Percentiles rank a stretch among this genome's conserved stretches.
phyloP scores from a whole-genome alignment of 2,888 invertebrate species.

The Spodoptera littoralis region DNA sequence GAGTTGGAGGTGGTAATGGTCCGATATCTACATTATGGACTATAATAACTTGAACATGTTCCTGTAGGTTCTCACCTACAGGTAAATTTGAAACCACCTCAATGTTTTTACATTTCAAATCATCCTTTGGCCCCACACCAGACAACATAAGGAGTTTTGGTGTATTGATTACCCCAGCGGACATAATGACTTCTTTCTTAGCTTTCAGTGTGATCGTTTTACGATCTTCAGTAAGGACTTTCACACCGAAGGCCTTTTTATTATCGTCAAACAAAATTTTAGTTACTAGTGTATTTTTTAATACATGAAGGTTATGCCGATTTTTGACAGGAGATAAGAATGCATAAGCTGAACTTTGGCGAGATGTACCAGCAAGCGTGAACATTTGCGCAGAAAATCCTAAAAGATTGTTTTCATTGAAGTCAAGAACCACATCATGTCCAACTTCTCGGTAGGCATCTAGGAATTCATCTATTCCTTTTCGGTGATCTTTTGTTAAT shows the following conservation, averaged over 20 bases:
- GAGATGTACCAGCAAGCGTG: constrained; percentile 51
- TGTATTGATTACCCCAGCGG: constrained; percentile 67
- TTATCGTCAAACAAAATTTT: constrained; percentile 59
- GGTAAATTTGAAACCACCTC: constrained; percentile 44
- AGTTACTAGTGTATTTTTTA: constrained; percentile 62
- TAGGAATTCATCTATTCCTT: constrained; percentile 12
- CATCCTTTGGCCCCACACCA: constrained; percentile 65
- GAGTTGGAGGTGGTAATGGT: constrained; percentile 61
- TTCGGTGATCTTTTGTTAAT: constrained; percentile 67
- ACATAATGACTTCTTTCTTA: constrained; percentile 66
- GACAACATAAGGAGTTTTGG: constrained; percentile 71
- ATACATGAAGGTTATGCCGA: constrained; percentile 60
- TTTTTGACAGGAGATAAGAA: constrained; percentile 60
- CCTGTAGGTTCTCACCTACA: constrained; percentile 38
- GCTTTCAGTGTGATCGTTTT: constrained; percentile 42
- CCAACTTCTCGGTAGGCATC: constrained; percentile 59
- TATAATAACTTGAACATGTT: constrained; percentile 21
- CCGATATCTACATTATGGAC: constrained; percentile 38
- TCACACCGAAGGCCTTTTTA: constrained; percentile 61
- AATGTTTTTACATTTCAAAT: constrained; percentile 61
- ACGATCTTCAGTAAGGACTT: constrained; percentile 48
- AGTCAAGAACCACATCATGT: constrained; percentile 58
- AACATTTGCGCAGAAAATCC: constrained; percentile 59
- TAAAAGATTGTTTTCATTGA: constrained; percentile 59
- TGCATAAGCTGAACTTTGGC: constrained; percentile 63